Base-by-base conservation (phyloP, 2,797 vertebrate genomes). In the Heteromormyrus szaboi region DNA sequence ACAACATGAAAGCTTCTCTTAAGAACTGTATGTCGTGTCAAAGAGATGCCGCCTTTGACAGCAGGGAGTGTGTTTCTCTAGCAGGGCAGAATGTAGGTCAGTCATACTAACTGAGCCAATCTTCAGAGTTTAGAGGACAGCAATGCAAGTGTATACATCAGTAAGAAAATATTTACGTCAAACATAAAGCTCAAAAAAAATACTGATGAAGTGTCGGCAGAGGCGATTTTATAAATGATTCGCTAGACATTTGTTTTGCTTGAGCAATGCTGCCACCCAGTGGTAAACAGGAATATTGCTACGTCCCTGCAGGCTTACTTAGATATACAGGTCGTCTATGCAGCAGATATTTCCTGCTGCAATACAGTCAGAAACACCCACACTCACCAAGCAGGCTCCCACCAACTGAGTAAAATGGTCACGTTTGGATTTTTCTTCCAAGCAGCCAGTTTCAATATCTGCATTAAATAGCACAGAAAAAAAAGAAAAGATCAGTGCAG, bases 371-470 rank as follows among this genome's bases (percentile, higher is more conserved):
- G 33, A 14, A 76, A 44, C 65, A 85, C 22, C 53, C 48, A 17
- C 25, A 94, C 97, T 97, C 96, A 99, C 99, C 98, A 99, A 96
- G 96, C 98, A 99, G 0, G 98, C 96, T 94, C 97, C 97, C 72
- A 99, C 98, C 94, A 99, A 92, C 41, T 99, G 98, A 72, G 97
- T 99, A 94, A 99, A 99, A 95, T 97, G 95, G 93, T 99, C 98
- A 92, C 99, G 97, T 92, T 98, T 99, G 94, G 94, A 96, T 95
- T 99, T 99, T 94, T 99, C 99, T 96, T 99, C 99, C 95, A 98
- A 95, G 90, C 97, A 97, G 92, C 96, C 96, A n/a, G 98, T 99
- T 95, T 99, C 99, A 92, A 99, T 98, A 96, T 99, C 99, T 99
- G 93, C 68, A 72, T 72, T 22, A 92, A 92, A 86, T 87, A 93